These are phyloP conservation scores for Sitta carolinensis DNA, from an alignment of 2,797 vertebrate genomes.

Conservation along the genomic window DNA sequence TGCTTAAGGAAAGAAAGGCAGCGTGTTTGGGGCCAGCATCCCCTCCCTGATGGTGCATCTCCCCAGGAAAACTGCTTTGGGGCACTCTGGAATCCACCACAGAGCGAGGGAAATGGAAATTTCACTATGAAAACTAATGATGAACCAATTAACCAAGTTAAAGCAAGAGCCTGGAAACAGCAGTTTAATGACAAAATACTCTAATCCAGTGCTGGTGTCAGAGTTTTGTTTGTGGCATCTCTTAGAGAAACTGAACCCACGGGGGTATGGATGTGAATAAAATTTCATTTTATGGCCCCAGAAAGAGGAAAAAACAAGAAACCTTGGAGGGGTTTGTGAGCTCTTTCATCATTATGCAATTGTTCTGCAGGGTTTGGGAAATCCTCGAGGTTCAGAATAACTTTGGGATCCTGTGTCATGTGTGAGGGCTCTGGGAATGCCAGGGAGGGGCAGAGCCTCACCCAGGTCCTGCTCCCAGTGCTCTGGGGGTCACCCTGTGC, in stretches of 20 bases:
- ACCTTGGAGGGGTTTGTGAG: background rate
- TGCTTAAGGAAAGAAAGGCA: background rate
- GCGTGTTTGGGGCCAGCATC: background rate
- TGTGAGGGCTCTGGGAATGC: background rate
- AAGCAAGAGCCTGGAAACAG: background rate
- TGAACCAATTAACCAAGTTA: slow-evolving; percentile 4
- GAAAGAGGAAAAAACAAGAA: background rate
- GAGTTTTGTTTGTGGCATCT: background rate
- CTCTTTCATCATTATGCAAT: background rate
- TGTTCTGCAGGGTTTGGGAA: slow-evolving; percentile 1
- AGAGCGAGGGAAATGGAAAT: background rate
- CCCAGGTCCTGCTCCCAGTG: background rate
- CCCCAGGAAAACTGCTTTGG: background rate
- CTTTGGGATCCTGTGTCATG: background rate
- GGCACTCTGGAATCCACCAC: background rate
- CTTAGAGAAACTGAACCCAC: background rate
- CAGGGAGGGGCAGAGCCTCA: background rate
- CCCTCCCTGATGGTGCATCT: background rate
- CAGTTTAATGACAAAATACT: slow-evolving; percentile 17
- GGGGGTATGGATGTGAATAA: background rate
- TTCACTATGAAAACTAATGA: background rate
- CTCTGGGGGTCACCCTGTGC: background rate
- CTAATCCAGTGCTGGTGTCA: background rate
- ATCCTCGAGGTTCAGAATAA: background rate
- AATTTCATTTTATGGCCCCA: slow-evolving; percentile 8